Evolutionary conservation across 2,888 invertebrate genomes (phyloP), one percentile per base, ranked within the genome.

Genomic region (Chaetoderma sp.): DNA sequence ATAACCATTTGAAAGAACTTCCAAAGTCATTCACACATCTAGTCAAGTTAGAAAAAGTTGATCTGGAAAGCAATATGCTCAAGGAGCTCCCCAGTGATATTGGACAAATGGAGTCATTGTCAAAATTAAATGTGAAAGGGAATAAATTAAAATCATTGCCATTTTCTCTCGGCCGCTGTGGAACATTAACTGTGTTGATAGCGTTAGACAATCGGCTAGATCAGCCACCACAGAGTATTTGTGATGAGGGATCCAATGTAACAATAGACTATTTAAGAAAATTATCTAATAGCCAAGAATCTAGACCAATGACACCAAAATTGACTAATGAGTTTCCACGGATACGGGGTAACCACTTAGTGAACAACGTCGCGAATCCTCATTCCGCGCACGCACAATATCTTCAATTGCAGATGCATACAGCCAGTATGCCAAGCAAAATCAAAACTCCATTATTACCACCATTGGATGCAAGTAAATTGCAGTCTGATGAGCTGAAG

Each of bases 351-450:
- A 85, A 85, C 64, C 83, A 84, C 65, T 67, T 81, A 18, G 80
- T 79, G 47, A 80, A 78, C 5, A 76, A 82, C 4, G 81, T 79
- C 16, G 75, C 76, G n/a, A 85, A 86, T 63, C 81, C 83, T 5
- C 81, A 83, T 61, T 84, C 85, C 3, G 82, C 83, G 13, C 79
- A 83, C 61, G 80, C 74, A n/a, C 81, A 84, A 65, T 86, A 86
- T 65, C 83, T 84, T 18, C 84, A 86, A 68, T 76, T 78, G 44
- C 85, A 86, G 71, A 86, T 85, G 1, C 77, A 84, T 65, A 86
- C 86, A 6, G 74, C 83, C 6, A 83, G 83, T 64, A 84, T 84
- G 21, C 78, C 85, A 4, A 82, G 79, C 64, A 65, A 85, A 33
- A 82, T 85, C 49, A 83, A 83, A 71, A 85, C 85, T 3, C 86